Evolutionary conservation across 2,113 vertebrate species (phyloP).

Genomic region (Eublepharis macularius): DNA sequence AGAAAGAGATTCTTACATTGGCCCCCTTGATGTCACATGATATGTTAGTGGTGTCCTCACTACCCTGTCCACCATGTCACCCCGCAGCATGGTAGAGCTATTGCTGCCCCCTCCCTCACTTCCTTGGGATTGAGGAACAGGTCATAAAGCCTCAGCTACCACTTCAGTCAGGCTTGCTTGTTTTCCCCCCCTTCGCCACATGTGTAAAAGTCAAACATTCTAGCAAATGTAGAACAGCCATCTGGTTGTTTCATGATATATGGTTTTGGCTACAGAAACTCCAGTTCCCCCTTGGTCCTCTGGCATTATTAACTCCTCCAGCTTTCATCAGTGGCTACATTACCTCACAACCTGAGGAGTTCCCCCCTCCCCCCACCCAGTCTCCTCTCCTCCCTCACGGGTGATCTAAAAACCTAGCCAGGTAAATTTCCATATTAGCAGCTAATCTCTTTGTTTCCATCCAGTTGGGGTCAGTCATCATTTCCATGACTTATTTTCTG

Average conservation of each 20-base stretch:
- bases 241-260: slow-evolving; percentile 43
- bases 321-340: slow-evolving; percentile 52
- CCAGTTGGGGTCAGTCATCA: slow-evolving; percentile 55
- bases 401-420: slow-evolving; percentile 61
- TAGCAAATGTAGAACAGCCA: slow-evolving; percentile 43
- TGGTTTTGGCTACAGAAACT: slow-evolving; percentile 51
- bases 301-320: slow-evolving; percentile 35
- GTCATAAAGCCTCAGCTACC: not conserved
- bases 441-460: slow-evolving; percentile 66
- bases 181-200: not conserved
- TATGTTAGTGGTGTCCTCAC: not conserved
- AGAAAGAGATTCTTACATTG: not conserved
- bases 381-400: slow-evolving; percentile 49
- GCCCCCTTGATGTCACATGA: not conserved
- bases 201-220: not conserved
- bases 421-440: slow-evolving; percentile 74
- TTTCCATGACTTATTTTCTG: slow-evolving; percentile 68
- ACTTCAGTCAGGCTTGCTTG: not conserved
- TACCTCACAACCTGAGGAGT: slow-evolving; percentile 53
- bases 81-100: not conserved
- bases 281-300: slow-evolving; percentile 1
- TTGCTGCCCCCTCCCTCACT: too few relatives aligned
- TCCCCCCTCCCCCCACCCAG: not conserved
- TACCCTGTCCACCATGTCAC: not conserved
- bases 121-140: not conserved